Conservation (phyloP, 2,797 vertebrate species). For the Octomys mimax region DNA sequence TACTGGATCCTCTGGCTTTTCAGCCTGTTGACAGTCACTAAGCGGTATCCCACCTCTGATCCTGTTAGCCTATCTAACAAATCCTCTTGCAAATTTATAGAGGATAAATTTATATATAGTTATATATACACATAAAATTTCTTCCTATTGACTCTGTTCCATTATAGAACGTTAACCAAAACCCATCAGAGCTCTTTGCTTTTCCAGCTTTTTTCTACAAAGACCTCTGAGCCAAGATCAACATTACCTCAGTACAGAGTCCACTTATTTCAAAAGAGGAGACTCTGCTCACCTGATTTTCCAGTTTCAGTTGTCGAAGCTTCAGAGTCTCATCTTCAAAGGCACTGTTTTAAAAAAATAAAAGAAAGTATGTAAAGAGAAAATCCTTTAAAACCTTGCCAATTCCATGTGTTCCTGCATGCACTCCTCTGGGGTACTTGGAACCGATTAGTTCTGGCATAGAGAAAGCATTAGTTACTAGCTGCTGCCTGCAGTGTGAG, state of each 20-base stretch:
- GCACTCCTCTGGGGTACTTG: background rate
- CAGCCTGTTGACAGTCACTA: background rate
- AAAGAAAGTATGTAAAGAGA: background rate
- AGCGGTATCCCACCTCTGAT: background rate
- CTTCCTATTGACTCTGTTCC: background rate
- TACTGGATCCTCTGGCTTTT: background rate
- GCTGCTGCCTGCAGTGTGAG: background rate
- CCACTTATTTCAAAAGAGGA: background rate
- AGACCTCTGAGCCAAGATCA: background rate
- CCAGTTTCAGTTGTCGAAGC: slow-evolving; percentile 96
- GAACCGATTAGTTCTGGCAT: background rate
- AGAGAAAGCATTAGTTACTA: background rate
- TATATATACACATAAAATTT: background rate
- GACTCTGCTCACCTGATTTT: slow-evolving; percentile 93
- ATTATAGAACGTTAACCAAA: background rate
- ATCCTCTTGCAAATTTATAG: background rate
- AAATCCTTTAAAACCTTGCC: slow-evolving; percentile 24
- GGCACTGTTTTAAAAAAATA: slow-evolving; percentile 88
- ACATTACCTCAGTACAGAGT: fast-evolving
- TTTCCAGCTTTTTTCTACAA: background rate
- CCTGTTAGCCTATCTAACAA: background rate
- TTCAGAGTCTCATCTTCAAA: slow-evolving; percentile 94
- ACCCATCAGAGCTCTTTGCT: background rate
- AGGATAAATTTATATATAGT: background rate
- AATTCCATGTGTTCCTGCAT: background rate